Percentiles rank a stretch among this genome's conserved stretches.
phyloP scores from a whole-genome alignment of 1,140 invertebrate species.

The Macrotrachela quadricornifera region DNA sequence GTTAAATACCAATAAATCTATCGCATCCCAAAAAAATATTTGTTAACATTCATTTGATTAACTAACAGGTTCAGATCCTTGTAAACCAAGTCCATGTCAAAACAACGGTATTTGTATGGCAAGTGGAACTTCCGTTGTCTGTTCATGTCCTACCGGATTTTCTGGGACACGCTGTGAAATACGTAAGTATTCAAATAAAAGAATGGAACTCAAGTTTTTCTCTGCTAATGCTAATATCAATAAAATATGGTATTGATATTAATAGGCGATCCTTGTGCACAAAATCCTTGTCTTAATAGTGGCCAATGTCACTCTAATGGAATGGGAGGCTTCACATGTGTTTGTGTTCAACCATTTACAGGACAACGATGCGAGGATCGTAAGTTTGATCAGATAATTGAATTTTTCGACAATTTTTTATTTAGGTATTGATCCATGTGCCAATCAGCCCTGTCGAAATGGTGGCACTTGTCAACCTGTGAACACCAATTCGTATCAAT shows the following conservation, averaged over 20 bases:
- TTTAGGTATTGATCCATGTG: neutral
- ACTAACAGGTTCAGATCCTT: neutral
- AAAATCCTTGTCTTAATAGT: neutral
- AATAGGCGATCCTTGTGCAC: neutral
- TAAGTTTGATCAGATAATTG: neutral
- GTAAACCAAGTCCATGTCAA: constrained; percentile 8
- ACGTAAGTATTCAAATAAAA: no score
- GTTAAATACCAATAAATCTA: no score
- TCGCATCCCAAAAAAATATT: neutral
- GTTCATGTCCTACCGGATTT: constrained; percentile 11
- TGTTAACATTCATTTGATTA: neutral
- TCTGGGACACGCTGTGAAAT: constrained; percentile 1
- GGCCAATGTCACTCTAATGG: constrained; percentile 2
- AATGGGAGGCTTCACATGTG: neutral
- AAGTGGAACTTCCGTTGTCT: neutral
- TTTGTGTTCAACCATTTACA: constrained; percentile 6
- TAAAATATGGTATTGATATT: no score
- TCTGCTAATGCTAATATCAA: no score
- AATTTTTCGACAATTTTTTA: neutral
- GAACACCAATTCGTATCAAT: neutral
- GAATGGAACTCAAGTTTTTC: no score
- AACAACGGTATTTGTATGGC: constrained; percentile 12
- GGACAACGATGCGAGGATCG: constrained; percentile 12
- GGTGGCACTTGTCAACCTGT: neutral
- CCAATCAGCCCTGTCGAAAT: neutral